A percentile compares a stretch with the other conserved stretches of the same genome.
These are phyloP conservation scores for Chelmon rostratus DNA, from an alignment of 2,797 vertebrate genomes.

Conservation along the genomic window DNA sequence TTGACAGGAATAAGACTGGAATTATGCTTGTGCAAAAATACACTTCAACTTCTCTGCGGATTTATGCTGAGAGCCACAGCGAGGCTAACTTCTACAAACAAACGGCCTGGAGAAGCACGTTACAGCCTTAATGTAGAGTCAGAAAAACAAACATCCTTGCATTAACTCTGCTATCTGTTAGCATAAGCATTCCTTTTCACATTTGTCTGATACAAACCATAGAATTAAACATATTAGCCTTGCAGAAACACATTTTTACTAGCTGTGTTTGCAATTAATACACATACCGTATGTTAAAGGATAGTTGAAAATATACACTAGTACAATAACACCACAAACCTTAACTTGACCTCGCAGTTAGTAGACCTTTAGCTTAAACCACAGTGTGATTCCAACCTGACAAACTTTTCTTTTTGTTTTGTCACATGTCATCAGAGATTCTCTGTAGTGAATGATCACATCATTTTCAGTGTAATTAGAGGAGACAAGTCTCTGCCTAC, in stretches of 20 bases:
- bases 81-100: neutral
- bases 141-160: neutral
- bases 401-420: conserved; percentile 67
- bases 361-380: conserved; percentile 18
- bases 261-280: neutral
- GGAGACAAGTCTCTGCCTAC: conserved; percentile 75
- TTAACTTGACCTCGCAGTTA: conserved; percentile 5
- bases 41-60: neutral
- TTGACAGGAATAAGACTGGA: neutral
- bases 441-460: conserved; percentile 72
- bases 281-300: neutral
- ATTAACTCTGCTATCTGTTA: neutral
- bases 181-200: neutral
- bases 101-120: neutral
- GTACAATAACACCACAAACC: conserved; percentile 1
- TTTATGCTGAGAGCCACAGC: neutral
- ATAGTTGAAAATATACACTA: neutral
- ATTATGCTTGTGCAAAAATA: neutral
- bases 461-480: conserved; percentile 75
- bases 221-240: neutral
- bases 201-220: neutral
- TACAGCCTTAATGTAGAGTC: neutral
- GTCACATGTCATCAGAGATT: conserved; percentile 74
- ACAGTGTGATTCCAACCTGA: conserved; percentile 50
- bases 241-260: neutral